These are phyloP conservation scores for Geophilus truncorum DNA, from an alignment of 2,888 invertebrate genomes.

Conservation along the genomic window DNA sequence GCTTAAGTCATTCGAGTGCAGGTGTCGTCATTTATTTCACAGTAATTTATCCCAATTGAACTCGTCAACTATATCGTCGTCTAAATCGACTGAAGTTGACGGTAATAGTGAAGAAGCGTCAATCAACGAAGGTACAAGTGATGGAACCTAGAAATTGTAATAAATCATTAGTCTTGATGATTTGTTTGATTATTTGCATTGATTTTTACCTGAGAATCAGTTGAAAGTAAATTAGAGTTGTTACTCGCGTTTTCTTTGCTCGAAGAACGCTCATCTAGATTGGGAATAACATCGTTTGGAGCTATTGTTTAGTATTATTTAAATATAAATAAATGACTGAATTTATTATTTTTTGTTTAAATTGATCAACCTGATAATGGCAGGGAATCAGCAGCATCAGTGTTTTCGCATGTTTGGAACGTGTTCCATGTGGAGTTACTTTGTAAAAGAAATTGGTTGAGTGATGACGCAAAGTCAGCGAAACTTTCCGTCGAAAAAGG, in stretches of 20 bases:
- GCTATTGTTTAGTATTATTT: neutral
- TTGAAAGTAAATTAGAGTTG: neutral
- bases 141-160: too few relatives aligned
- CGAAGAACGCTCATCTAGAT: neutral
- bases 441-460: constrained; percentile 34
- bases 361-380: neutral
- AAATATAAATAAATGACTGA: neutral
- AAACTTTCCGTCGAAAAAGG: constrained; percentile 33
- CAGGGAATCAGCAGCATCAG: neutral
- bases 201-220: neutral
- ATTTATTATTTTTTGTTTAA: neutral
- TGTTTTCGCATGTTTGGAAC: constrained; percentile 18
- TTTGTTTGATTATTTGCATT: too few relatives aligned
- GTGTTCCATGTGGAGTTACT: constrained; percentile 18
- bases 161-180: too few relatives aligned
- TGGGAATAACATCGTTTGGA: neutral
- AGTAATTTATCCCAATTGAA: constrained; percentile 48
- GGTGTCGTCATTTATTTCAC: constrained; percentile 37
- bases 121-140: neutral
- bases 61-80: constrained; percentile 41
- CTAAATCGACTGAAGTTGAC: neutral
- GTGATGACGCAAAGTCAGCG: constrained; percentile 33
- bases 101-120: neutral
- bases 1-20: neutral
- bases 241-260: neutral